Evolutionary conservation across 1,140 invertebrate species (phyloP).

Genomic region (Drosophila littoralis): DNA sequence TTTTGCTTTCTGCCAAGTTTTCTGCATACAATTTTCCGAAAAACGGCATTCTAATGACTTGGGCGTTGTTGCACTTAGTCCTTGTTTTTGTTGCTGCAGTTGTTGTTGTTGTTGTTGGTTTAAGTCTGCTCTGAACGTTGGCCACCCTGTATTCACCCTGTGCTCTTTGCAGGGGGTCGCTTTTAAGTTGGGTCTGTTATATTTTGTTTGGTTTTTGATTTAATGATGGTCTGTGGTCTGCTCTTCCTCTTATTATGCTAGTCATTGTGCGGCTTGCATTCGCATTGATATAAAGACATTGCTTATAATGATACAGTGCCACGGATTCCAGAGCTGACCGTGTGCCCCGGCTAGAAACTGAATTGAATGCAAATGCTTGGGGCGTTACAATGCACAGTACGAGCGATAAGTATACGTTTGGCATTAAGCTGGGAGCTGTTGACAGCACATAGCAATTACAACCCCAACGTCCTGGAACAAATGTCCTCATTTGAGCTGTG

Average conservation of each 20-base stretch:
- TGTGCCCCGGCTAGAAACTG: not conserved
- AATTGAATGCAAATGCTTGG: conserved; percentile 43
- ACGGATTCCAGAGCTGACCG: conserved; percentile 6
- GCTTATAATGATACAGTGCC: conserved; percentile 50
- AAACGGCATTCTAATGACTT: conserved; percentile 81
- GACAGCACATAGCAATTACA: conserved; percentile 45
- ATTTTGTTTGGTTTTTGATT: conserved; percentile 77
- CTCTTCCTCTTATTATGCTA: conserved; percentile 11
- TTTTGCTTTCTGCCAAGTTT: conserved; percentile 56
- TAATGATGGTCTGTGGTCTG: conserved; percentile 59
- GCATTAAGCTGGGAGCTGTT: conserved; percentile 1
- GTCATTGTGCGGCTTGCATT: conserved; percentile 13
- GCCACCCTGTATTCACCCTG: conserved; percentile 19
- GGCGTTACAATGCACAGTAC: conserved; percentile 38
- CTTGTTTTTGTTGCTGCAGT: conserved; percentile 28
- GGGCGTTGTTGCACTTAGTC: conserved; percentile 61
- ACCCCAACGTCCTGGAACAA: too few relatives aligned
- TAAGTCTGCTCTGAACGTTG: conserved; percentile 18
- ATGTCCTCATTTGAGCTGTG: too few relatives aligned
- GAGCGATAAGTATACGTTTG: conserved; percentile 45
- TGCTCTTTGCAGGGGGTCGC: conserved; percentile 7
- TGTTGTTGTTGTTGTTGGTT: conserved; percentile 30
- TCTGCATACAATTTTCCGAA: conserved; percentile 68
- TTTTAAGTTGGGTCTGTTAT: conserved; percentile 48
- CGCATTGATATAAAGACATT: conserved; percentile 58